Evolutionary conservation across 2,113 vertebrate species (phyloP), one percentile per base, ranked within the genome.

Genomic region (Suncus etruscus): DNA sequence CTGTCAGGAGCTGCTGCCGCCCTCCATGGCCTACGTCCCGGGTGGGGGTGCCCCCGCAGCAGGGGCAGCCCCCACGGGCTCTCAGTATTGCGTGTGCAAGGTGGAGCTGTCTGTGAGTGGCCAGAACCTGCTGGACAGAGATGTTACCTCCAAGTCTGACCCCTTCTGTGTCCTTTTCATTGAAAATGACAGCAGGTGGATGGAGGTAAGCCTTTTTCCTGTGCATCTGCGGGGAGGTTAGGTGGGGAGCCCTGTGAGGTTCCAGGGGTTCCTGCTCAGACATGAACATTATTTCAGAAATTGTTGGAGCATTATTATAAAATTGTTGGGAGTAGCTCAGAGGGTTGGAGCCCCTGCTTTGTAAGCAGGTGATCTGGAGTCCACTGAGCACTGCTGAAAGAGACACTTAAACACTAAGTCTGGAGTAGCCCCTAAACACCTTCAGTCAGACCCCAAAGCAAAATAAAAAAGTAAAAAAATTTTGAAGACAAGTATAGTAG

Each of bases 91-190:
- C 0, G 96, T 99, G 95, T 99, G 99, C 94, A 98, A 98, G 90
- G 99, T 99, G 1, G 99, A 99, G 96, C 54, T 99, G 80, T 99
- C 99, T 0, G 97, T 99, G 84, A 98, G 98, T 0, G 99, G 99
- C 48, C 96, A 98, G 66, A 99, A 96, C 96, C 98, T 99, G 63
- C 98, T 99, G 94, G 99, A 99, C 96, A 98, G 99, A 61, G 99
- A 99, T 11, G 99, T 99, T 91, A 99, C 99, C 69, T 99, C 99
- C 95, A 99, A 99, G 97, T 99, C 99, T 0, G 99, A 99, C 96
- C 99, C 99, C 0, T 99, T 99, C 97, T 99, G 99, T 0, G 99
- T 99, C 89, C 98, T 99, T 88, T 99, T 99, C 96, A 97, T 98
- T 68, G 99, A 99, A 94, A 98, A 98, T 89, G 97, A 99, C 0